These are phyloP conservation scores for Temnothorax rugatulus DNA, from an alignment of 2,888 invertebrate species.

Conservation along the genomic window DNA sequence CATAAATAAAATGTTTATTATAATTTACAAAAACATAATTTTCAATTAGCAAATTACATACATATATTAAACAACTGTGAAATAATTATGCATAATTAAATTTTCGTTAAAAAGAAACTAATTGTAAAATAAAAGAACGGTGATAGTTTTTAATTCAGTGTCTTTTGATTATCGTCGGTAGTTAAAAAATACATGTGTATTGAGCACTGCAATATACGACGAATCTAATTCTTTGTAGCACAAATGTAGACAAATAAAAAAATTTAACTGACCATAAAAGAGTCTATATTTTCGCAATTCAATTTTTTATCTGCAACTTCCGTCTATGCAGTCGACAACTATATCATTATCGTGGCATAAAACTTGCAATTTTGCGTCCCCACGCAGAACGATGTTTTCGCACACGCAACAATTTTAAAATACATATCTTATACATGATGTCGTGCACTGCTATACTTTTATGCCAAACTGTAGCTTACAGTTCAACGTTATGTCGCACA, in stretches of 20 bases:
- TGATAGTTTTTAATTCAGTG: background rate
- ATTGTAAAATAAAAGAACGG: slow-evolving; percentile 1
- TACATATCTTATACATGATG: slow-evolving; percentile 14
- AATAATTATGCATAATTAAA: slow-evolving; percentile 4
- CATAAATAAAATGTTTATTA: background rate
- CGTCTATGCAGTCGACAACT: background rate
- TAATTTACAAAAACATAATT: slow-evolving; percentile 19
- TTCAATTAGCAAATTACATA: background rate
- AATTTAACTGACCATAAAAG: slow-evolving; percentile 7
- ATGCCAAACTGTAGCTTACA: background rate
- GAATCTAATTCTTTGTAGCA: slow-evolving; percentile 20
- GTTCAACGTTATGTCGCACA: background rate
- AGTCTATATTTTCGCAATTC: slow-evolving; percentile 2
- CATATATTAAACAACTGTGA: background rate
- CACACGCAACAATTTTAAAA: slow-evolving; percentile 1
- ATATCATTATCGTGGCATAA: background rate
- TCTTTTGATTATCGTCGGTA: background rate
- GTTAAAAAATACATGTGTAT: slow-evolving; percentile 15
- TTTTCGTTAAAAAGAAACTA: background rate
- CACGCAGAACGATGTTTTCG: background rate
- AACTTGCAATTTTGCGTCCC: slow-evolving; percentile 22
- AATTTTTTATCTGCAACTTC: background rate
- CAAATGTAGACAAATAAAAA: background rate
- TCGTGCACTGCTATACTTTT: background rate
- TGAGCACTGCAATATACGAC: background rate